Conservation (phyloP, 2,888 invertebrate genomes). For the Cerastoderma edule region DNA sequence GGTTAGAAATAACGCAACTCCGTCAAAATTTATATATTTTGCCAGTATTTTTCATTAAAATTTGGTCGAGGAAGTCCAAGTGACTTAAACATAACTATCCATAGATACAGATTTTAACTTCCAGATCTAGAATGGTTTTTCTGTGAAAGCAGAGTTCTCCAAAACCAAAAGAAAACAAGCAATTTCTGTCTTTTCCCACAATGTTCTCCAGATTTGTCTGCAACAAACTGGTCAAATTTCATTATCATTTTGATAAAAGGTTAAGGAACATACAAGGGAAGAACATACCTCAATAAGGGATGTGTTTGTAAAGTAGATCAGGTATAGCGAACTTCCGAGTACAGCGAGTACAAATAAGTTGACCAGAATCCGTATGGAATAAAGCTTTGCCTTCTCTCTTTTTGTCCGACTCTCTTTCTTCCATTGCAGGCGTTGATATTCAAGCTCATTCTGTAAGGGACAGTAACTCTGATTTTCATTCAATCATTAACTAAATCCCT, state of each 20-base stretch:
- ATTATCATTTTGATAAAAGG: neutral
- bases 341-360: constrained; percentile 89
- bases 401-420: constrained; percentile 79
- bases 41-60: too few species aligned
- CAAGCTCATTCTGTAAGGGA: constrained; percentile 69
- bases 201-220: too few species aligned
- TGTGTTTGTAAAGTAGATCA: constrained; percentile 81
- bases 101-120: too few species aligned
- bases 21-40: too few species aligned
- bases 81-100: too few species aligned
- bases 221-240: too few species aligned
- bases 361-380: constrained; percentile 88
- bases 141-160: neutral
- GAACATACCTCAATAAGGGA: constrained; percentile 67
- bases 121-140: too few species aligned
- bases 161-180: neutral
- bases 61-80: too few species aligned
- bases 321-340: constrained; percentile 84
- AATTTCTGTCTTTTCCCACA: too few species aligned
- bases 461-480: too few species aligned
- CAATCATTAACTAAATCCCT: too few species aligned
- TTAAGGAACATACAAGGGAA: neutral
- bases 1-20: too few species aligned
- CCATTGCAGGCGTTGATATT: constrained; percentile 67
- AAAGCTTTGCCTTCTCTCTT: constrained; percentile 87